Base-by-base conservation (phyloP, 2,113 vertebrate species). In the Salvelinus alpinus region DNA sequence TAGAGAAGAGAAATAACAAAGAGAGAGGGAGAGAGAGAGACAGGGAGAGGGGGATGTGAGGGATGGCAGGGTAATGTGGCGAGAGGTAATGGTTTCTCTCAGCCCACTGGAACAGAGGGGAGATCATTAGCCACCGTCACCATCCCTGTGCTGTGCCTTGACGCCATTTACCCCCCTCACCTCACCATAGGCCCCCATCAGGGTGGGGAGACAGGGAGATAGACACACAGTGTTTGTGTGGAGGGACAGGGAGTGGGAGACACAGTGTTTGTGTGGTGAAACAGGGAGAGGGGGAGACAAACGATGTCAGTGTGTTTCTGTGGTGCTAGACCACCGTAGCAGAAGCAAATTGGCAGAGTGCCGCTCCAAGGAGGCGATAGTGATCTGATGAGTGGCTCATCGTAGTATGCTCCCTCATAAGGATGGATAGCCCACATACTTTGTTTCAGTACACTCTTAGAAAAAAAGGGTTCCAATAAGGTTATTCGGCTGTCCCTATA, bases 51-150 rank as follows among this genome's bases (percentile, higher is more conserved):
- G 66, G 31, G 66, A 92, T 94, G 93, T 95, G 95, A 95, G 95
- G 94, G 95, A 96, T 96, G 95, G 94, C 94, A 93, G 94, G 95
- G 94, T 96, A 96, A 96, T 96, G 95, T 96, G 96, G 94, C 90
- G 86, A 92, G 94, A 95, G 95, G 95, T 96, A 96, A 96, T 97
- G 96, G 96, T 94, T 95, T 96, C 94, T 94, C 92, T 94, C 95
- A 95, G 93, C 93, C 89, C 82, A 84, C 93, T 80, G 90, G 93
- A 95, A 94, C 94, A 95, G 94, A 93, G 93, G 85, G 82, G 92
- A 92, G 93, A 90, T 94, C 89, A 87, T 93, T 93, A 92, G 91
- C 87, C 29, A n/a, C 34, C 1, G 68, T 91, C 94, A 89, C 92
- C 94, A 89, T 92, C 90, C 3, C 70, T 66, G 89, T 51, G 6